Percentiles rank a stretch among this genome's conserved stretches.
Conservation (phyloP, 2,888 invertebrate species). For the Gymnoscelis rufifasciata region DNA sequence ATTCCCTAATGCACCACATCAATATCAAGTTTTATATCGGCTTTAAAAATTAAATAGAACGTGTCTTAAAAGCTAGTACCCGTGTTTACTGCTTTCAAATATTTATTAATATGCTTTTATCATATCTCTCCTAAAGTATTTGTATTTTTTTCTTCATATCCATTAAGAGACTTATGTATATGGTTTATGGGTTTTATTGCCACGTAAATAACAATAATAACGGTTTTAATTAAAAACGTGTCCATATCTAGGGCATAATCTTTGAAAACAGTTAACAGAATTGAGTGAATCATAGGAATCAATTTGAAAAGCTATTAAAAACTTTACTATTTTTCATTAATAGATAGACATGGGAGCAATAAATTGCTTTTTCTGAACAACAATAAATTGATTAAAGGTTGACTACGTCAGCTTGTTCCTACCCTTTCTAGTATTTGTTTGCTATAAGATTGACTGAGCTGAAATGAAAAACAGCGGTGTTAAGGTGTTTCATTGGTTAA, state of each 20-base stretch:
- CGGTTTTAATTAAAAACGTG: conserved; percentile 24
- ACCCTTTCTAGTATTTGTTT: no score
- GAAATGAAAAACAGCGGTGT: no score
- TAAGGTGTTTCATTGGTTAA: no score
- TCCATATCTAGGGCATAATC: conserved; percentile 23
- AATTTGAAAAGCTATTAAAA: neutral
- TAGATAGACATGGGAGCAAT: neutral
- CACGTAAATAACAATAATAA: conserved; percentile 26
- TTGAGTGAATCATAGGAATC: conserved; percentile 2
- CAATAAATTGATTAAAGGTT: no score
- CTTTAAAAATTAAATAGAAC: neutral
- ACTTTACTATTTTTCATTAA: conserved; percentile 1
- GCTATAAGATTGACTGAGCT: no score
- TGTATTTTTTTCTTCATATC: no score
- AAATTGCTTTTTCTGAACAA: neutral
- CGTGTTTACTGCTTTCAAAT: conserved; percentile 14
- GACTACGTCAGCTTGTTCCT: no score
- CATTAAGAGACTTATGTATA: neutral
- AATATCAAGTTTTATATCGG: neutral
- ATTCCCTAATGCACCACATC: neutral
- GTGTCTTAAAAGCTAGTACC: conserved; percentile 7
- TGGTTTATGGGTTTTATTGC: conserved; percentile 24
- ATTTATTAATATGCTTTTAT: conserved; percentile 21
- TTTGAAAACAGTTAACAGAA: conserved; percentile 20
- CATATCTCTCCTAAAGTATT: conserved; percentile 13